A percentile compares a stretch with the other conserved stretches of the same genome.
These are phyloP conservation scores for Suillia variegata DNA, from an alignment of 2,888 invertebrate genomes.

Conservation along the genomic window DNA sequence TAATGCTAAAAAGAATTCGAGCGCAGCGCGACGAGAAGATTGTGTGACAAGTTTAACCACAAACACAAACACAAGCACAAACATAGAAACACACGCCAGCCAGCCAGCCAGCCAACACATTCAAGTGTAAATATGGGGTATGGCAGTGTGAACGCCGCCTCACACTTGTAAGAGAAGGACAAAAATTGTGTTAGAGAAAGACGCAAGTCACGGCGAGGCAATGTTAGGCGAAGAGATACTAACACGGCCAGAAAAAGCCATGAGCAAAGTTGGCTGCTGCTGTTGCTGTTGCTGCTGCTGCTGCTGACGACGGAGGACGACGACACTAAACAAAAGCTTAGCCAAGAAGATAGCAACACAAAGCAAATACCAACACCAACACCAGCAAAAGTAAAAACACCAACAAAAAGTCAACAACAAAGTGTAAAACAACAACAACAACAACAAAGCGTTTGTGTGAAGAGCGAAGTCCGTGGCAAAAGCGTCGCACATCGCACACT, in stretches of 20 bases:
- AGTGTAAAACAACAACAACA: slow-evolving; percentile 23
- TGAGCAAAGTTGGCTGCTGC: too few relatives aligned
- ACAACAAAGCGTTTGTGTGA: slow-evolving; percentile 11
- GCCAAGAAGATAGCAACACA: slow-evolving; percentile 9
- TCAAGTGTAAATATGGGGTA: too few relatives aligned
- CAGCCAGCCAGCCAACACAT: slow-evolving; percentile 14
- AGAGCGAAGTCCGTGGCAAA: too few relatives aligned
- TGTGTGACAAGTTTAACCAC: slow-evolving; percentile 45
- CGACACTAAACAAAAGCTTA: slow-evolving; percentile 26
- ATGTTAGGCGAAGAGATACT: background rate
- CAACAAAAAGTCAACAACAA: slow-evolving; percentile 12
- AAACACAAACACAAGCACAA: slow-evolving; percentile 26
- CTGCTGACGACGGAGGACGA: background rate
- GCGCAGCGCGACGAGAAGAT: too few relatives aligned
- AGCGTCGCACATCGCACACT: too few relatives aligned
- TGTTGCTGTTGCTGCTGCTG: background rate
- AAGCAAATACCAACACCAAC: slow-evolving; percentile 14
- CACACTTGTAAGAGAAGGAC: slow-evolving; percentile 14
- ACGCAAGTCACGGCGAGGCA: too few relatives aligned
- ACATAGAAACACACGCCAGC: slow-evolving; percentile 15
- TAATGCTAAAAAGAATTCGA: slow-evolving; percentile 24
- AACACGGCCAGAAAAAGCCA: too few relatives aligned
- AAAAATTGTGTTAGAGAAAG: background rate
- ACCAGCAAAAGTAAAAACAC: slow-evolving; percentile 6
- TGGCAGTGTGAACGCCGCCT: slow-evolving; percentile 2